phyloP scores from a whole-genome alignment of 2,888 invertebrate genomes.

The Drosophila mayaguana region DNA sequence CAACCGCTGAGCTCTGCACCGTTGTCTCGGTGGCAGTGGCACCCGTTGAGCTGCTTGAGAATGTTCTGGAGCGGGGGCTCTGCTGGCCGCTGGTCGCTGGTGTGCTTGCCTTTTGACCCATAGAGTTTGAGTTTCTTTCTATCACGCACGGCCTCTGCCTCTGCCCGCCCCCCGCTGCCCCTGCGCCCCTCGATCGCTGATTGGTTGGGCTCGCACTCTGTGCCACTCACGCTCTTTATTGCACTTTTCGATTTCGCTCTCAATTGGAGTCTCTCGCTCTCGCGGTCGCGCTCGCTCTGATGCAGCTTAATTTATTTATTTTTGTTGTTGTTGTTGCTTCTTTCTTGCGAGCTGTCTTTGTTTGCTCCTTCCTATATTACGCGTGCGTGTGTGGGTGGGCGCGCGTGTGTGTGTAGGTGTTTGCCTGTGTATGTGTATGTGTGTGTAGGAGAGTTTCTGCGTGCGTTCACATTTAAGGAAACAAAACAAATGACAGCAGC shows the following conservation, averaged over 20 bases:
- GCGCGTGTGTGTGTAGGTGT: conserved; percentile 7
- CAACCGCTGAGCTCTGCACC: conserved; percentile 44
- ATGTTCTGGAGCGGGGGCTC: conserved; percentile 90
- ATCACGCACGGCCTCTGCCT: conserved; percentile 25
- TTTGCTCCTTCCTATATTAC: conserved; percentile 49
- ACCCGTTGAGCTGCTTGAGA: conserved; percentile 89
- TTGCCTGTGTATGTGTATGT: not conserved
- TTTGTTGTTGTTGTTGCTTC: conserved; percentile 3
- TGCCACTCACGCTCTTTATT: conserved; percentile 10
- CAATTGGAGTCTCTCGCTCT: conserved; percentile 4
- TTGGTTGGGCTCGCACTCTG: conserved; percentile 11
- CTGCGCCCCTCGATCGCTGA: conserved; percentile 26
- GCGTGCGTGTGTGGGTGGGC: conserved; percentile 3
- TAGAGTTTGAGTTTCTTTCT: conserved; percentile 80
- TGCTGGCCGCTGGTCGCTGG: conserved; percentile 89
- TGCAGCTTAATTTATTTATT: conserved; percentile 12
- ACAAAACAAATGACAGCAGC: conserved; percentile 64
- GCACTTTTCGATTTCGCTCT: conserved; percentile 9
- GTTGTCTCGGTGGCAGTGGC: conserved; percentile 67
- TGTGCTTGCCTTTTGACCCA: conserved; percentile 95
- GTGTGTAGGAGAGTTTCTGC: conserved; percentile 16
- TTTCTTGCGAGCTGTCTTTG: conserved; percentile 42
- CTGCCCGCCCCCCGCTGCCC: conserved; percentile 25
- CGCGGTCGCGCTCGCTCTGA: conserved; percentile 5
- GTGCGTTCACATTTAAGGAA: conserved; percentile 64